phyloP scores from a whole-genome alignment of 2,888 invertebrate species.

The Balanococcus diminutus region DNA sequence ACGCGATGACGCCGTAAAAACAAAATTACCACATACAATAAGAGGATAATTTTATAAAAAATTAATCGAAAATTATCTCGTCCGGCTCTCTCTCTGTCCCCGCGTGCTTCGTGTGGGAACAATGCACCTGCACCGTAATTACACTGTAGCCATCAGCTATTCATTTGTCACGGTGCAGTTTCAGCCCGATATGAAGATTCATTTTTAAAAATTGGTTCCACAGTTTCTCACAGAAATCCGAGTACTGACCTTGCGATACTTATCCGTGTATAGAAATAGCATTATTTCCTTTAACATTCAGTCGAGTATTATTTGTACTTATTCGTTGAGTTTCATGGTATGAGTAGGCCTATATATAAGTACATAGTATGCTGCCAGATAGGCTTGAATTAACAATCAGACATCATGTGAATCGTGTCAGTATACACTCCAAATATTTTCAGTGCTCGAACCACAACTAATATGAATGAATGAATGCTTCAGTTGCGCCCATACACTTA shows the following conservation, averaged over 20 bases:
- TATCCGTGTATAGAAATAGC: neutral
- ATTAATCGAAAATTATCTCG: neutral
- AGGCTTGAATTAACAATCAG: neutral
- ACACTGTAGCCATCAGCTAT: no score
- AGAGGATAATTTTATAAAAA: neutral
- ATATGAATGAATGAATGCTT: neutral
- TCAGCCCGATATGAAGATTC: neutral
- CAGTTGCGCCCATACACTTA: neutral
- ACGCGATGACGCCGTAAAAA: neutral
- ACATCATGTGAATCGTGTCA: neutral
- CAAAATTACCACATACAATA: neutral
- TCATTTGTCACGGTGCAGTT: neutral
- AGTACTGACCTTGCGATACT: neutral
- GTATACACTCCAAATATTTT: neutral
- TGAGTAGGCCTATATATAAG: neutral
- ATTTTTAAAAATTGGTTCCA: neutral
- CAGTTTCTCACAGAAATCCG: neutral
- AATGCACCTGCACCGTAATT: neutral
- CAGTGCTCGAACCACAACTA: neutral
- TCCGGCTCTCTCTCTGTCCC: neutral
- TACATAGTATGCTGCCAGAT: neutral
- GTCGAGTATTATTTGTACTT: no score
- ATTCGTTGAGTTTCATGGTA: neutral
- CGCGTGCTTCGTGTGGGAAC: neutral
- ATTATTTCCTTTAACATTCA: neutral